Percentiles rank a stretch among this genome's conserved stretches.
phyloP scores from a whole-genome alignment of 2,797 vertebrate species.

The Anguilla marmorata region DNA sequence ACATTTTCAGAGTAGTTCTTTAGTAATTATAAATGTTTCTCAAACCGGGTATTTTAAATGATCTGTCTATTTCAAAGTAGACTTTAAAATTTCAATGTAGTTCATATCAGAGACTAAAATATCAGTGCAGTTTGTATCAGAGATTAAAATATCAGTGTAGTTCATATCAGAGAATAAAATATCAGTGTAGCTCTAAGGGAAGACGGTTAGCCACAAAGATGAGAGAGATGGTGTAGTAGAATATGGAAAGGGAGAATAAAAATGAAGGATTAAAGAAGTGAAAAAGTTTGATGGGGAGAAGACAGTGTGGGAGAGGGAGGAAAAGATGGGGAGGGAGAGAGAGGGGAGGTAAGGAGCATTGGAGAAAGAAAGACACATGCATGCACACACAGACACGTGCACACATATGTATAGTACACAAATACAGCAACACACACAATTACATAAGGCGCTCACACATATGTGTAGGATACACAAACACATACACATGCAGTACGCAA shows the following conservation, averaged over 20 bases:
- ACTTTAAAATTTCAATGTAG: neutral
- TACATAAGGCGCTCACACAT: too few species aligned
- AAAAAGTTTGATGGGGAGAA: neutral
- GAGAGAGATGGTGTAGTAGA: neutral
- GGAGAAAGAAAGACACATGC: neutral
- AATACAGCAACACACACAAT: neutral
- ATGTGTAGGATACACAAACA: neutral
- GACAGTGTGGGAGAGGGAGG: too few species aligned
- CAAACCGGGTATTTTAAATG: too few species aligned
- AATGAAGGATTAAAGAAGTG: neutral
- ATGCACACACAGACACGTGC: neutral
- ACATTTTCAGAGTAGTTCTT: too few species aligned
- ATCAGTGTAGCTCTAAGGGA: neutral
- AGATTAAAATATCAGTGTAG: neutral
- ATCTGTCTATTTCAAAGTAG: too few species aligned
- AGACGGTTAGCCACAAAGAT: too few species aligned
- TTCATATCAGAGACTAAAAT: neutral
- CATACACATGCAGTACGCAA: conserved; percentile 3
- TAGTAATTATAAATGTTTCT: too few species aligned
- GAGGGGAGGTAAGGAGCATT: too few species aligned
- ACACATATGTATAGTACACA: neutral
- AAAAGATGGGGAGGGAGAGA: too few species aligned
- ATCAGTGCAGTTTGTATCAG: neutral
- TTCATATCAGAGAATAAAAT: neutral
- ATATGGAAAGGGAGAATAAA: neutral